These are phyloP conservation scores for Euthynnus affinis DNA, from an alignment of 2,797 vertebrate species.

Conservation along the genomic window DNA sequence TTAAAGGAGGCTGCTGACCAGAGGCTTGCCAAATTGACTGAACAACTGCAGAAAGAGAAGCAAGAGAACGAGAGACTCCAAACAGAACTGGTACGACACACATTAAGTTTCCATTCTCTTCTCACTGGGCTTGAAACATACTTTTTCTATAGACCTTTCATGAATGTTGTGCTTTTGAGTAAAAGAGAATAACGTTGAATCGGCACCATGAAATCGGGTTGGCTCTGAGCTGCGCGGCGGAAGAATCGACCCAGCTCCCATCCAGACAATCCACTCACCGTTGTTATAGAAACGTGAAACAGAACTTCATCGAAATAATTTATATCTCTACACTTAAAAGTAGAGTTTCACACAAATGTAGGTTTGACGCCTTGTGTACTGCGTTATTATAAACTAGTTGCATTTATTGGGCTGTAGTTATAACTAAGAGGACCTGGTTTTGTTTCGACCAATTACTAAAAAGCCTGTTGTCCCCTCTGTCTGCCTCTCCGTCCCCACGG, in stretches of 20 bases:
- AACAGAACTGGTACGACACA: conserved; percentile 92
- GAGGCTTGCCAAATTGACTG: conserved; percentile 85
- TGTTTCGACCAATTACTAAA: background rate
- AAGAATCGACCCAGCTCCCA: conserved; percentile 19
- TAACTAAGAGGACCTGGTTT: background rate
- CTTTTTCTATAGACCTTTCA: conserved; percentile 1
- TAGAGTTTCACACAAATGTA: background rate
- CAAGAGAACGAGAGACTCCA: conserved; percentile 89
- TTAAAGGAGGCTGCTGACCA: conserved; percentile 91
- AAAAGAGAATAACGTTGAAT: conserved; percentile 1
- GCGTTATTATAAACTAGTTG: background rate
- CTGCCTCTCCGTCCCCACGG: accelerated
- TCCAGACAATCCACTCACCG: background rate
- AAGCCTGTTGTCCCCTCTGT: background rate
- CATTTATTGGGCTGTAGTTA: background rate
- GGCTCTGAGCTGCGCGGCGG: conserved; percentile 14
- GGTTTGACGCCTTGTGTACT: background rate
- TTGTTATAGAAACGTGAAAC: conserved; percentile 29
- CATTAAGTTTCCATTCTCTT: background rate
- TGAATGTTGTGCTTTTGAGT: conserved; percentile 5
- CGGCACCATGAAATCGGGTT: conserved; percentile 29
- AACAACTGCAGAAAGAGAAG: conserved; percentile 90
- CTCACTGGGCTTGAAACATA: background rate
- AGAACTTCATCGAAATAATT: conserved; percentile 6
- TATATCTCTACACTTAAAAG: background rate